phyloP scores from a whole-genome alignment of 1,140 invertebrate genomes.

The Lethocerus indicus region DNA sequence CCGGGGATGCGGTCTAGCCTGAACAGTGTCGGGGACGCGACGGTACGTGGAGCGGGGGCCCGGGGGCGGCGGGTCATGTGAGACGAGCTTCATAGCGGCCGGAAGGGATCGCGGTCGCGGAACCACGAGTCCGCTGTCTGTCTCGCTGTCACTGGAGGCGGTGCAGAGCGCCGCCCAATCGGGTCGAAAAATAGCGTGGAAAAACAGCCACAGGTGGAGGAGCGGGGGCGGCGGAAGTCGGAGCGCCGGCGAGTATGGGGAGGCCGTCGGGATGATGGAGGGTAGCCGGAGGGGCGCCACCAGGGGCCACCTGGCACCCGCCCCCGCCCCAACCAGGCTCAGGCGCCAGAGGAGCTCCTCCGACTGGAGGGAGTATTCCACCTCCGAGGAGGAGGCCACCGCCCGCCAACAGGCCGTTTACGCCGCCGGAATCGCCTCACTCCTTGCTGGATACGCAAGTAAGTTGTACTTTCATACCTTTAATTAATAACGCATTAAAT shows the following conservation, averaged over 20 bases:
- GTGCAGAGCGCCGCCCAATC: background rate
- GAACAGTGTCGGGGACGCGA: too few species aligned
- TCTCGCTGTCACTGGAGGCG: too few species aligned
- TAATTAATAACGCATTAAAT: too few species aligned
- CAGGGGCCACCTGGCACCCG: constrained; percentile 7
- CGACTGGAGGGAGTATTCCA: constrained; percentile 13
- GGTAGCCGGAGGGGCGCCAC: constrained; percentile 8
- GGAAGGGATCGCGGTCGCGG: too few species aligned
- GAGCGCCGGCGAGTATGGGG: too few species aligned
- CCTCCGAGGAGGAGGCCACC: constrained; percentile 11
- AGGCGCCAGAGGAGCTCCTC: constrained; percentile 11
- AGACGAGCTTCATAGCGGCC: too few species aligned
- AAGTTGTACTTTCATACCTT: constrained; percentile 5
- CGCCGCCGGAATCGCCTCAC: constrained; percentile 17
- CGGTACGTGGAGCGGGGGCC: too few species aligned
- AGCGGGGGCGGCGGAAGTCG: background rate
- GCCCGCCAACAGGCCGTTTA: constrained; percentile 13
- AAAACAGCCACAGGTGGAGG: background rate
- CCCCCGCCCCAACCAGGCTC: too few species aligned
- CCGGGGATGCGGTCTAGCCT: too few species aligned
- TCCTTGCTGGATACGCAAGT: constrained; percentile 17
- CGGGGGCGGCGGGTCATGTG: too few species aligned
- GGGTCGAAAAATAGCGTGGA: background rate
- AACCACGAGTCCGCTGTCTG: too few species aligned
- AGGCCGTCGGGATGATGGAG: constrained; percentile 8